Conservation (phyloP, 2,113 vertebrate species). For the Gymnarchus niloticus region DNA sequence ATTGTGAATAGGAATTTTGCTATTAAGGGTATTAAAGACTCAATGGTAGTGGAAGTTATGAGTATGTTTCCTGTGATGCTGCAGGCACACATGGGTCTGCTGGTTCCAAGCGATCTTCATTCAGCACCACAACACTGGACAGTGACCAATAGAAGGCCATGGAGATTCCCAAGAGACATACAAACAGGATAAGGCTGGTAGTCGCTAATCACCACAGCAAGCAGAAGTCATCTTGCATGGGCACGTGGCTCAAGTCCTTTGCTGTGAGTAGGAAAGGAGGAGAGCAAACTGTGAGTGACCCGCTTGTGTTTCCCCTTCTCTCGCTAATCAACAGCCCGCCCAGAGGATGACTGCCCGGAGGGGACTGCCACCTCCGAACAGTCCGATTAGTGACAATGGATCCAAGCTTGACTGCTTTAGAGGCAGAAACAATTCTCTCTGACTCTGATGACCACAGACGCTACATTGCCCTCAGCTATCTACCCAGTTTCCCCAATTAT, state of each 20-base stretch:
- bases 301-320: not conserved
- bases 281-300: not conserved
- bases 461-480: not conserved
- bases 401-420: not conserved
- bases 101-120: not conserved
- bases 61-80: not conserved
- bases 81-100: not conserved
- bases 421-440: not conserved
- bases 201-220: not conserved
- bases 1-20: not conserved
- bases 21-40: not conserved
- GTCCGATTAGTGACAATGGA: not conserved
- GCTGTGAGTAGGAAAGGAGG: not conserved
- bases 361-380: not conserved
- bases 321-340: not conserved
- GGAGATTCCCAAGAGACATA: not conserved
- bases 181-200: not conserved
- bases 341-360: not conserved
- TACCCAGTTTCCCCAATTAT: not conserved
- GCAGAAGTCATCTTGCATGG: not conserved
- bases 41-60: not conserved
- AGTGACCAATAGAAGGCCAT: not conserved
- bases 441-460: not conserved
- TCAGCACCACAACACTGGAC: not conserved
- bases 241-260: not conserved